These are phyloP conservation scores for Hyla sarda DNA, from an alignment of 2,113 vertebrate genomes.

Conservation along the genomic window DNA sequence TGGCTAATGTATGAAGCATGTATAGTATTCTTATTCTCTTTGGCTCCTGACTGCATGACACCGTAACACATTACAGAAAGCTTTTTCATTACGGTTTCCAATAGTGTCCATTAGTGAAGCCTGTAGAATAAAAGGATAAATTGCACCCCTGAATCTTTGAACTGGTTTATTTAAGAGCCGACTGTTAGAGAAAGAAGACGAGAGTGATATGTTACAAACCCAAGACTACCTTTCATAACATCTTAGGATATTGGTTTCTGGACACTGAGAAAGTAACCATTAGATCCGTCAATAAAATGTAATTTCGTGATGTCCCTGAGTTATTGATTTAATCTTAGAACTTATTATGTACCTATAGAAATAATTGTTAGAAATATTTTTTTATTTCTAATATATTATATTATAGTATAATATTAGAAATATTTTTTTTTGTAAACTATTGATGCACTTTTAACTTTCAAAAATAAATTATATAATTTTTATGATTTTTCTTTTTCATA, in stretches of 20 bases:
- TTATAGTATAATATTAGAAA: no score
- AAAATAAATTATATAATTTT: no score
- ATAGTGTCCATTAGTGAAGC: background rate
- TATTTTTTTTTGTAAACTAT: no score
- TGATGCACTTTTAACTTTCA: no score
- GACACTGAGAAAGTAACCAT: constrained; percentile 16
- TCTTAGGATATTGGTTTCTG: background rate
- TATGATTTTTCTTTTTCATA: no score
- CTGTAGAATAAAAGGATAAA: constrained; percentile 8
- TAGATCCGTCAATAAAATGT: background rate
- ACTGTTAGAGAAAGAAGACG: background rate
- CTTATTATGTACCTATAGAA: no score
- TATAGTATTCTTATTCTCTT: constrained; percentile 28
- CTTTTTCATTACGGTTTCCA: constrained; percentile 22
- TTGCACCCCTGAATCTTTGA: constrained; percentile 19
- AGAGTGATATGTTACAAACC: constrained; percentile 37
- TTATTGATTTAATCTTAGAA: no score
- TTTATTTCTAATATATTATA: no score
- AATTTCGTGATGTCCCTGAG: no score
- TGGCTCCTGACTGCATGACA: background rate
- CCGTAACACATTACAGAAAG: constrained; percentile 15
- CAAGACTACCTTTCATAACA: constrained; percentile 5
- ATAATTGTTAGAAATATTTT: no score
- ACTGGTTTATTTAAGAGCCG: background rate
- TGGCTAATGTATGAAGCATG: background rate